These are phyloP conservation scores for Bombus turneri DNA, from an alignment of 1,140 invertebrate genomes.

Conservation along the genomic window DNA sequence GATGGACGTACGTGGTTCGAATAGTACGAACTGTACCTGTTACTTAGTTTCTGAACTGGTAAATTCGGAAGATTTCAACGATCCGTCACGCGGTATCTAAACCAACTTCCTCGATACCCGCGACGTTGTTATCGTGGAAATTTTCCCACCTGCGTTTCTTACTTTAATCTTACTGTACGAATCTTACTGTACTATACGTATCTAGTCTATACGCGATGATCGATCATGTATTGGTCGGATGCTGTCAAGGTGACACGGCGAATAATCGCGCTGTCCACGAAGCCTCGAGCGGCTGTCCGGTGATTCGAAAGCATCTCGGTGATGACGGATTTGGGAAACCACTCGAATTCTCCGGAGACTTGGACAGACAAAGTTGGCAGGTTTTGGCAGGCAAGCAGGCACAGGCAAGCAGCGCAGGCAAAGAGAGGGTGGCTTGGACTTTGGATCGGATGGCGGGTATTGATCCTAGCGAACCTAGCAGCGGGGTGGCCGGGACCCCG, in stretches of 20 bases:
- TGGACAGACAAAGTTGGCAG: slow-evolving; percentile 54
- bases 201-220: not conserved
- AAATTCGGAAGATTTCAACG: slow-evolving; percentile 34
- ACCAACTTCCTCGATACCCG: too few relatives aligned
- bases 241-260: not conserved
- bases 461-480: slow-evolving; percentile 80
- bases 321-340: slow-evolving; percentile 53
- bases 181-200: too few relatives aligned
- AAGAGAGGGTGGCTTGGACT: slow-evolving; percentile 78
- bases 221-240: slow-evolving; percentile 10
- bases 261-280: not conserved
- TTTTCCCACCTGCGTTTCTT: not conserved
- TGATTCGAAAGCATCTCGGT: slow-evolving; percentile 46
- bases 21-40: too few relatives aligned
- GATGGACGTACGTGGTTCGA: too few relatives aligned
- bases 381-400: slow-evolving; percentile 68
- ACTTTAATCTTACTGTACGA: not conserved
- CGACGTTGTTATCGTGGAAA: not conserved
- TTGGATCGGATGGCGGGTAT: slow-evolving; percentile 81
- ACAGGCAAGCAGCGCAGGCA: slow-evolving; percentile 60
- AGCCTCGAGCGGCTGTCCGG: not conserved
- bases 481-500: slow-evolving; percentile 80
- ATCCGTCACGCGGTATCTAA: slow-evolving; percentile 16
- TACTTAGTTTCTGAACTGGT: not conserved
- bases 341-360: slow-evolving; percentile 59